Percentiles rank a stretch among this genome's conserved stretches.
Conservation (phyloP, 1,140 invertebrate species). For the Dreissena rostriformis region DNA sequence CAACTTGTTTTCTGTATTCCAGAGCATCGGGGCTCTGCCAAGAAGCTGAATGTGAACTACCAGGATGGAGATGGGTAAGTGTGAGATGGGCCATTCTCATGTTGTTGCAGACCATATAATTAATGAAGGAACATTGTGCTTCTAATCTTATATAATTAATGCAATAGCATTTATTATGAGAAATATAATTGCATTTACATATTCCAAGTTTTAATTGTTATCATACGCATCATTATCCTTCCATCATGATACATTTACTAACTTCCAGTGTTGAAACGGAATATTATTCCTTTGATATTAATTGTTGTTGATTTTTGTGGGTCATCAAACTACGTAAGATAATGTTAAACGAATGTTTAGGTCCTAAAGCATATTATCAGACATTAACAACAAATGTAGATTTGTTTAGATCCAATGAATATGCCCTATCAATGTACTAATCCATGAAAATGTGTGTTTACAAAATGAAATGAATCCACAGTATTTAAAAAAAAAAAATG, state of each 20-base stretch:
- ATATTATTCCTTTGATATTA: too few species aligned
- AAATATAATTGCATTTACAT: not conserved
- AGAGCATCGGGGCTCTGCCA: constrained; percentile 40
- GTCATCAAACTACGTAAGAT: too few species aligned
- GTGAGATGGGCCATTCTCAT: not conserved
- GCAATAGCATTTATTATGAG: not conserved
- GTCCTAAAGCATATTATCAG: not conserved
- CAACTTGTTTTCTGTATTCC: constrained; percentile 4
- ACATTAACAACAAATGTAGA: not conserved
- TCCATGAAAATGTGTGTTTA: not conserved
- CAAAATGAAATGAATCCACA: not conserved
- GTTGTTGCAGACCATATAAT: not conserved
- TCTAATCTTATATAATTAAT: too few species aligned
- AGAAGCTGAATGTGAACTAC: constrained; percentile 50
- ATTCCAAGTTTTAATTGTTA: not conserved
- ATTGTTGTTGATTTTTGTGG: too few species aligned
- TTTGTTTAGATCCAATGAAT: not conserved
- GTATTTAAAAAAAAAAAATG: not conserved
- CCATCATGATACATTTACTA: not conserved
- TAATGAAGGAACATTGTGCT: not conserved
- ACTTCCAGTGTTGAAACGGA: not conserved
- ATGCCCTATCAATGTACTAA: not conserved
- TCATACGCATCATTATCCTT: not conserved
- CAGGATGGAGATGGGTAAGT: constrained; percentile 57
- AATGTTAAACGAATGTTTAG: too few species aligned